Evolutionary conservation across 1,140 invertebrate genomes (phyloP), one percentile per base, ranked within the genome.

Genomic region (Agrypnia vestita): DNA sequence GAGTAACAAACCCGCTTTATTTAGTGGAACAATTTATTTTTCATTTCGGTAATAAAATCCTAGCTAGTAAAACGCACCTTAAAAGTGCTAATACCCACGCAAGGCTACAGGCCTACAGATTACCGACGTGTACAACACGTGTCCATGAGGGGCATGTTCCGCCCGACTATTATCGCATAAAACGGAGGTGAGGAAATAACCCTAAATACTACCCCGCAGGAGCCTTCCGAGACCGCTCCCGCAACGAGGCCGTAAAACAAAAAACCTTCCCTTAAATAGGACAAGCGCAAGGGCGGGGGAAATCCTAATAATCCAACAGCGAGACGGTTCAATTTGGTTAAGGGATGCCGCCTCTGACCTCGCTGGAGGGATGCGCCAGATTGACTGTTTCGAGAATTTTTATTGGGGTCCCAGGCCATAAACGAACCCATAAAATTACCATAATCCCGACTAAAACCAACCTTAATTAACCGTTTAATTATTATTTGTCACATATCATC

Each of bases 21-120:
- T 21, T 59, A 59, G 15, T 19, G 55, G 55, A 59, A 59, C 55
- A 59, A 59, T 59, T 59, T 59, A 59, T 59, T 59, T 59, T 59
- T 59, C 55, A 59, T 59, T 59, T 59, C 55, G 55, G 21, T 15
- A 15, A 21, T 59, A 59, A 59, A 59, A 59, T 21, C 55, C 55
- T 3, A 6, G 55, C 55, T 21, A 59, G 55, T 59, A 59, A 59
- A 59, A 59, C 17, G 55, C 17, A 59, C 10, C 55, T 19, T 21
- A 1, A 6, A 59, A 59, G 13, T 19, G 55, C 55, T 59, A 15
- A 21, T 21, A 19, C 8, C 17, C 55, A 59, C 55, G 55, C 55
- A 59, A 59, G 25, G 25, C 25, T 35, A 35, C 25, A 6, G 25
- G 1, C 1, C 25, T 35, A 35, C 25, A 35, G 25, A 35, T 3